Evolutionary conservation across 2,797 vertebrate species (phyloP), one percentile per base, ranked within the genome.

Genomic region (Orestias chungarensis): DNA sequence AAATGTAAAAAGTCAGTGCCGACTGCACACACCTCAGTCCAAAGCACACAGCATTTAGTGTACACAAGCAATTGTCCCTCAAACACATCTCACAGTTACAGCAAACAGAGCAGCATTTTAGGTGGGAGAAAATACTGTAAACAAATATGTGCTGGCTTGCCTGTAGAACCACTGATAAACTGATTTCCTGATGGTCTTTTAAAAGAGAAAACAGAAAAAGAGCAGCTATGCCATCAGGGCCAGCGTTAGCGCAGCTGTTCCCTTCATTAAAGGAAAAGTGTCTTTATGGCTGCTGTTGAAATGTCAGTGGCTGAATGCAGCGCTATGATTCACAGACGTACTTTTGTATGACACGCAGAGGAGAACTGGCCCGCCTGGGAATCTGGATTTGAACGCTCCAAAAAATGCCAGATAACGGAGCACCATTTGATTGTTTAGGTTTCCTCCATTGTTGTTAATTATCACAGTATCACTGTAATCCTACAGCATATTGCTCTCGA

Each of bases 331-430:
- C 71, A 85, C 80, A 86, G 81, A 74, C 38, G 1, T 55, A 77
- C 75, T 80, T 85, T 84, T 88, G 85, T 88, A 33, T 4, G 33
- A 40, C 35, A 40, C 64, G 76, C 73, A 71, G 70, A 68, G 66
- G 71, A 78, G 81, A 67, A 10, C 61, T 9, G 70, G 73, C 65
- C 68, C 75, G 44, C 66, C 71, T 71, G 52, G 10, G n/a, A 57
- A 69, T 76, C 72, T 71, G 82, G 86, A 88, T 90, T 90, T 87
- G 76, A 64, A 87, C 29, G 54, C 67, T 79, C 47, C 47, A 74
- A 68, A 61, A 79, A 70, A 75, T 69, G 64, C n/a, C 61, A 31
- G 23, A 29, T 33, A 15, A n/a, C 47, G 0, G 42, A 25, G 42
- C 64, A 68, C 43, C 59, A 57, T 55, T 23, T 72, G 15, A 15